Base-by-base conservation (phyloP, 2,888 invertebrate species). In the Autographa pulchrina region DNA sequence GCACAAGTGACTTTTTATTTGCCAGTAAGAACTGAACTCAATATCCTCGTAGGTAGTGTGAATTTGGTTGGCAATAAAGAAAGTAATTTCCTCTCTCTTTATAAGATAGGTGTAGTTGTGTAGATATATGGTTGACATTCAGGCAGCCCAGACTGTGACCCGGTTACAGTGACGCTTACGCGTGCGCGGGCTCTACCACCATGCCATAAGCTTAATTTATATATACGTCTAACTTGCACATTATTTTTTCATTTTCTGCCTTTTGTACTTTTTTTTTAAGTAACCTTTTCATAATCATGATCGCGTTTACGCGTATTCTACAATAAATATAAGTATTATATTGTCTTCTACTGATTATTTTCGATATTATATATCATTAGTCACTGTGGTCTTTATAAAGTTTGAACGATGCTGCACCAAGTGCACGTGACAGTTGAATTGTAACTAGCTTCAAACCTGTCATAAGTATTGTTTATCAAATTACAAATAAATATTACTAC, bases 151-250 rank as follows among this genome's bases (percentile, higher is more conserved):
- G 54, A 25, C 54, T 56, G 20, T 56, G 54, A 56, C 54, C 54
- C 54, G 54, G 54, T 56, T 56, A 56, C 20, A 56, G 54, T 13
- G 20, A 20, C 25, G 54, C 25, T 56, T 56, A 56, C 54, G 54
- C 54, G 54, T 56, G 54, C 54, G 54, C 54, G 54, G 54, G 13
- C 20, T 56, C 54, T 56, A 25, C 54, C 54, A 56, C 54, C 54
- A 56, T 56, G 54, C 54, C 54, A 56, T 56, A 25, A 25, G 54
- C 25, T 25, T 25, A 11, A 56, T n/a, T n/a, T 20, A 54, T 18
- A 18, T 20, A 54, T 20, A 6, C 4, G 11, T 8, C 9, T 35
- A 38, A 11, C 18, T 25, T 56, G 25, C 20, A 20, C 18, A 8
- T 11, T 14, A 4, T 25, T 54, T 54, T 54, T 54, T 5, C 3